Base-by-base conservation (phyloP, 1,140 invertebrate genomes). In the Rhizoglyphus robini region DNA sequence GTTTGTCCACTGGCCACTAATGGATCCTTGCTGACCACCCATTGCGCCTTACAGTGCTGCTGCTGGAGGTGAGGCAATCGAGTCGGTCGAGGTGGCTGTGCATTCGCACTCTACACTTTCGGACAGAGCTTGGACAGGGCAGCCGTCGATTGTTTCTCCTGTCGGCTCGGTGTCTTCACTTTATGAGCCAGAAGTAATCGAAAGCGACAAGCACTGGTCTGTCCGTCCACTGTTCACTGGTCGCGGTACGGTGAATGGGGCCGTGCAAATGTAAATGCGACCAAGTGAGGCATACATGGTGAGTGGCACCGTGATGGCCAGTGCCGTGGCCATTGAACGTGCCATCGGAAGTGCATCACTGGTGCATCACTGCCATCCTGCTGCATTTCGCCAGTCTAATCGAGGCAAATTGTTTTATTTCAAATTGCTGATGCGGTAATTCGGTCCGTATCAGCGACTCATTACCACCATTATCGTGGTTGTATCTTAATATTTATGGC, bases 141-240 rank as follows among this genome's bases (percentile, higher is more conserved):
- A 11, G 47, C 4, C 25, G 5, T 49, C 8, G 47, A 13, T 59
- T 59, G 57, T 59, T 29, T 59, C 23, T 18, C 25, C 15, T 27
- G 4, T 49, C 20, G 20, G 18, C 25, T 5, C 25, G 8, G 57
- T 29, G 25, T 59, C 8, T 59, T 59, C 58, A 32, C 15, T 60
- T 60, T 60, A 60, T 60, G 58, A 60, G 58, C 15, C 58, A 60
- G n/a, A 60, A 60, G 58, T 60, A 60, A 60, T 60, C 58, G 58
- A 60, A 60, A n/a, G 58, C 58, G 58, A 60, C 58, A 60, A 29
- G 58, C 51, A 54, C 15, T 54, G 51, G 51, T 32, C 51, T 54
- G 51, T 32, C 51, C 36, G 18, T 18, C 18, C 36, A 41, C 36
- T 41, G 8, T 41, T 41, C n/a, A n/a, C 36, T 41, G 36, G 36